Base-by-base conservation (phyloP, 2,888 invertebrate genomes). In the Agriopis aurantiaria region DNA sequence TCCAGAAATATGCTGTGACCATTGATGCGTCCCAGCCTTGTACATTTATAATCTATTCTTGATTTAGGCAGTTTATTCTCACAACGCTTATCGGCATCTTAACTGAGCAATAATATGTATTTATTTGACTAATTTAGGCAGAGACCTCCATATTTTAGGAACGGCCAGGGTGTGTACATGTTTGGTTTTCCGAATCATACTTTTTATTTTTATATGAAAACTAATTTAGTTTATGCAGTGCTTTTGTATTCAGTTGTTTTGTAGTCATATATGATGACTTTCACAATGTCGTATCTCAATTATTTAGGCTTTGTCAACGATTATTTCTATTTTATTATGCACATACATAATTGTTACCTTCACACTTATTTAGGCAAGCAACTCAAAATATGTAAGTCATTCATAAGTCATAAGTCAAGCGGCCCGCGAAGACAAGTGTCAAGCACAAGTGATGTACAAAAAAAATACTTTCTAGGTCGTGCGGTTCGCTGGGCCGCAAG, bases 161-260 rank as follows among this genome's bases (percentile, higher is more conserved):
- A 51, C 14, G 40, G 14, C 17, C 46, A 57, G 12, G 23, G 51
- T 61, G 12, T 58, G 17, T 23, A 23, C 17, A 23, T 23, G 53
- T 60, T 40, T 51, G 51, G 51, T n/a, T 68, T 57, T 49, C 52
- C 3, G 33, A 33, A 33, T 23, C 10, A 45, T 10, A 40, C 40
- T 55, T 40, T 80, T 76, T 76, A 73, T 76, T 76, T 71, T 71
- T 57, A 61, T 68, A 66, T 51, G 40, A 41, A 62, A 60, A 62
- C 8, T 9, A 8, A 52, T 64, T 59, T 57, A 63, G 51, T 64
- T 56, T 46, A 61, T 55, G 56, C 49, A 45, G 12, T 48, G 48
- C 45, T 56, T 41, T 23, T 8, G 7, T 41, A 41, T 8, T 43
- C 8, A 33, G 33, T 58, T 46, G 49, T 40, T 12, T 65, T 14